These are phyloP conservation scores for Tridacna gigas DNA, from an alignment of 2,888 invertebrate genomes.

Conservation along the genomic window DNA sequence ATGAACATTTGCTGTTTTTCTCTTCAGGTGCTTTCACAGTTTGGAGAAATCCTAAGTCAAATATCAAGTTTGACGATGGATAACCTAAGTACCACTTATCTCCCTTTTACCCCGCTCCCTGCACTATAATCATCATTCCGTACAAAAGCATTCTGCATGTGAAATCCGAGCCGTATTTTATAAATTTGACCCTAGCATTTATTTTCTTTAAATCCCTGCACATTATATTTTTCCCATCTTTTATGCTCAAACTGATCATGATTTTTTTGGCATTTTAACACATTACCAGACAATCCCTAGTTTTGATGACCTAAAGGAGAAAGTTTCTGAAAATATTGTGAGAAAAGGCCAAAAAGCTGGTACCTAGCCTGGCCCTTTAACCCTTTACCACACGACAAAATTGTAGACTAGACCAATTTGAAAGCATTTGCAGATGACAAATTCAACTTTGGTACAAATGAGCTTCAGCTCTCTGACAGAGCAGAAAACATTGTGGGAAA, in stretches of 20 bases:
- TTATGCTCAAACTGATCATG: slow-evolving; percentile 52
- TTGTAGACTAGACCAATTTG: background rate
- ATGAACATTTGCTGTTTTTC: no score
- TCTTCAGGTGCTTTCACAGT: no score
- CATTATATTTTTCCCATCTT: slow-evolving; percentile 31
- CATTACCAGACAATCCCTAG: background rate
- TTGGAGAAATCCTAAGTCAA: no score
- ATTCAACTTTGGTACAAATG: no score
- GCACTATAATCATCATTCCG: slow-evolving; percentile 63
- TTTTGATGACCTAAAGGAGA: no score
- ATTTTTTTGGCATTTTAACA: slow-evolving; percentile 40
- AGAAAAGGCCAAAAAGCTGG: no score
- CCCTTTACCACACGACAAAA: background rate
- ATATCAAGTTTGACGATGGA: no score
- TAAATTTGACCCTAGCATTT: slow-evolving; percentile 55
- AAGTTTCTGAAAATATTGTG: no score
- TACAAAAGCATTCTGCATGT: slow-evolving; percentile 54
- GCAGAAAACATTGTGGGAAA: no score
- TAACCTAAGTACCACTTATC: slow-evolving; percentile 43
- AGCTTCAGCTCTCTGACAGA: no score
- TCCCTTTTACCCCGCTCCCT: slow-evolving; percentile 52
- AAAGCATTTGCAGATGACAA: background rate
- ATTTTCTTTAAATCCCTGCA: slow-evolving; percentile 45
- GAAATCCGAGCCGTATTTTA: slow-evolving; percentile 50
- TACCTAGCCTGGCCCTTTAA: background rate